A percentile compares a stretch with the other conserved stretches of the same genome.
phyloP scores from a whole-genome alignment of 2,797 vertebrate genomes.

The Characodon lateralis region DNA sequence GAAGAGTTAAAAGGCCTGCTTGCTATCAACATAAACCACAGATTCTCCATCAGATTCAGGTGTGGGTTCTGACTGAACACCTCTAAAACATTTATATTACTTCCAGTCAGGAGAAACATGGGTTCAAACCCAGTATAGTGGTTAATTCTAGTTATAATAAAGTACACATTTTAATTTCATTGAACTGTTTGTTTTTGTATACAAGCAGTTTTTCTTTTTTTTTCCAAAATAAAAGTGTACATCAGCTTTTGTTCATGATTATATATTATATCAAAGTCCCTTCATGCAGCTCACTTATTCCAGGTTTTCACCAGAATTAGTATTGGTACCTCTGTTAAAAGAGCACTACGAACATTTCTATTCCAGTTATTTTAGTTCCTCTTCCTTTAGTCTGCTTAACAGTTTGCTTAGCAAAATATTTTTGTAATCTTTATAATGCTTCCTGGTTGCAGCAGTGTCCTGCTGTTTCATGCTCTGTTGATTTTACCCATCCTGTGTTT shows the following conservation, averaged over 20 bases:
- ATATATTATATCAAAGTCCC: not conserved
- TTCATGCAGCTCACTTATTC: too few species aligned
- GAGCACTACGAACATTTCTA: slow-evolving; percentile 7
- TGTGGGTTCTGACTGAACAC: not conserved
- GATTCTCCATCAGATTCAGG: too few species aligned
- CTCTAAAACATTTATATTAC: not conserved
- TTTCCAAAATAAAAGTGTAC: not conserved
- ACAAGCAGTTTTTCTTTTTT: too few species aligned
- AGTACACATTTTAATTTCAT: too few species aligned
- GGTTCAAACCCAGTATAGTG: not conserved
- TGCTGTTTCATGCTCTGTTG: slow-evolving; percentile 5
- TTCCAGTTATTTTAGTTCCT: not conserved
- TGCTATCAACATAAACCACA: too few species aligned
- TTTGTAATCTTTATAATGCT: not conserved
- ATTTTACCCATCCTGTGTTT: slow-evolving; percentile 17
- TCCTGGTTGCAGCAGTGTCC: slow-evolving; percentile 2
- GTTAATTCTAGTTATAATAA: too few species aligned
- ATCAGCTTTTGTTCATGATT: not conserved
- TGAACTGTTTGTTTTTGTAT: too few species aligned
- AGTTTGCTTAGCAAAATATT: not conserved
- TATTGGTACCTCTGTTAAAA: not conserved
- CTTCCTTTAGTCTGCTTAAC: not conserved
- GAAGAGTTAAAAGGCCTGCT: too few species aligned
- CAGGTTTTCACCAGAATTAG: not conserved
- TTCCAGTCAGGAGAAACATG: not conserved